phyloP scores from a whole-genome alignment of 1,140 invertebrate species.

The Eumeta japonica region DNA sequence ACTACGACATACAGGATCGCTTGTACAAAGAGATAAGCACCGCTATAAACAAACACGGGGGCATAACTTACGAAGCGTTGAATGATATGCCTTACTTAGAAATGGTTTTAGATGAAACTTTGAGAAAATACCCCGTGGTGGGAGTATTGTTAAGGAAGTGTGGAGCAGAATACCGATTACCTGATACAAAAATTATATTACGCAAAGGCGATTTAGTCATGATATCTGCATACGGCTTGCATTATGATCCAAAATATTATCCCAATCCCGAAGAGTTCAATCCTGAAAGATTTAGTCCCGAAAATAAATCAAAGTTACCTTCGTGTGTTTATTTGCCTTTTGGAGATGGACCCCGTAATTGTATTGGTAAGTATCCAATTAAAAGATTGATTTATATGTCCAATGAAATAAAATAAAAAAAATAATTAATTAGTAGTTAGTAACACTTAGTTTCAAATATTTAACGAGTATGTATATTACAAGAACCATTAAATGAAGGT shows the following conservation, averaged over 20 bases:
- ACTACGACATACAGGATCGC: background rate
- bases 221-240: background rate
- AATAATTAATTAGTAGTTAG: no score
- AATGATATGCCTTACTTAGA: background rate
- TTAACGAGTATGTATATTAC: no score
- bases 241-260: background rate
- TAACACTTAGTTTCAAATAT: no score
- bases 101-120: background rate
- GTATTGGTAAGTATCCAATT: conserved; percentile 32
- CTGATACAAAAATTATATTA: background rate
- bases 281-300: background rate
- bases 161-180: background rate
- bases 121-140: background rate
- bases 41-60: background rate
- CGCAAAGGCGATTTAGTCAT: background rate
- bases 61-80: background rate
- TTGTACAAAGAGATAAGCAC: background rate
- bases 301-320: background rate
- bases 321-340: conserved; percentile 26
- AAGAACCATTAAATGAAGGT: no score
- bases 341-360: conserved; percentile 29
- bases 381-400: no score
- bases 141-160: background rate
- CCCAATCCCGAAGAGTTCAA: background rate
- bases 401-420: no score